Percentiles rank a stretch among this genome's conserved stretches.
These are phyloP conservation scores for Phalacrocorax brasilianus DNA, from an alignment of 2,113 vertebrate species.

Conservation along the genomic window DNA sequence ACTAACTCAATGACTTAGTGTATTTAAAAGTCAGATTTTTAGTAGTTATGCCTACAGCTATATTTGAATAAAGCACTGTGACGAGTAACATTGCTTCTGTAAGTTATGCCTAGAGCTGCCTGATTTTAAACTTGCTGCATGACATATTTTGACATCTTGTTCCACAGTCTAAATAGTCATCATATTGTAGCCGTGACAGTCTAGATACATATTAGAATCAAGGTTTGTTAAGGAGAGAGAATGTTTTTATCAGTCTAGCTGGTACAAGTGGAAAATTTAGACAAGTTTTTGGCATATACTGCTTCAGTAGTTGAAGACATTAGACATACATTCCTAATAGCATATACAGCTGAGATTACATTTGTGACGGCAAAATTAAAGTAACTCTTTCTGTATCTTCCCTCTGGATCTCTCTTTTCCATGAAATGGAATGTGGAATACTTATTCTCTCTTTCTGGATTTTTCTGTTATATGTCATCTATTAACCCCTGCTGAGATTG, in stretches of 20 bases:
- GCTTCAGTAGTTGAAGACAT: neutral
- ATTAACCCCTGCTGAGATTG: neutral
- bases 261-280: neutral
- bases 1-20: neutral
- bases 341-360: neutral
- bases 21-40: neutral
- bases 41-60: neutral
- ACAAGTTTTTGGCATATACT: neutral
- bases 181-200: neutral
- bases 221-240: neutral
- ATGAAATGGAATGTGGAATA: neutral
- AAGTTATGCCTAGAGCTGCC: neutral
- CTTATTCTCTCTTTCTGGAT: neutral
- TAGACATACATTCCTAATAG: neutral
- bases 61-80: neutral
- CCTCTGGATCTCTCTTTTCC: neutral
- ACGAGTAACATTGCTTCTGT: neutral
- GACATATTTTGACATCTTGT: neutral
- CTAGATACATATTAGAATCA: neutral
- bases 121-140: neutral
- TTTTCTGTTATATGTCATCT: neutral
- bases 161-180: neutral
- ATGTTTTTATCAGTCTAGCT: neutral
- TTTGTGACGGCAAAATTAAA: neutral
- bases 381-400: neutral